Evolutionary conservation across 2,797 vertebrate species (phyloP), one percentile per base, ranked within the genome.

Genomic region (Salarias fasciatus): DNA sequence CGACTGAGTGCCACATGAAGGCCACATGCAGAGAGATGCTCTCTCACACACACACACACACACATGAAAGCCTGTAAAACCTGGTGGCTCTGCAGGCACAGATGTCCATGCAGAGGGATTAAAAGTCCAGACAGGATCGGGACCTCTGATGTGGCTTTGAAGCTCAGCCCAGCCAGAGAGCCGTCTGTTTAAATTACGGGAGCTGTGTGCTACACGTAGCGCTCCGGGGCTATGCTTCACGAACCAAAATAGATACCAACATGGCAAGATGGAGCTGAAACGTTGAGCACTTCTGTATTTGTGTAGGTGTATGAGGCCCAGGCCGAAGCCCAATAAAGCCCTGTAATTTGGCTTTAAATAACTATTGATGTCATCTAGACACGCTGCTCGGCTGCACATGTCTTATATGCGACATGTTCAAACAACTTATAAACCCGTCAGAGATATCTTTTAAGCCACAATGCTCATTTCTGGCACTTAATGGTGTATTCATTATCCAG

Each of bases 301-400:
- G 71, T 12, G 80, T 80, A 86, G 84, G 83, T 90, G 80, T 84
- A 72, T 68, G 71, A 81, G 79, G 79, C 79, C 63, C 29, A 36
- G 69, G 64, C 78, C 73, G n/a, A 63, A 80, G 53, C 49, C 75
- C 67, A 68, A 69, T 78, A 74, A 59, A 82, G 63, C 63, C 79
- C 88, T 93, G 66, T 92, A 89, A 91, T 92, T 92, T 87, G 40
- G 43, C 53, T 40, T 68, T 75, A 83, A 88, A 88, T 90, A 86
- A 80, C 62, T 79, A 78, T 86, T 90, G 88, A 90, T 84, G 89
- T 91, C 89, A 92, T 60, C 63, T 51, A 36, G 55, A 66, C 5
- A 46, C 48, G 46, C 49, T 56, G 50, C 65, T 72, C 48, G 36
- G 64, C 63, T 69, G 54, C 11, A 6, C n/a, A 53, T n/a, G 46